Evolutionary conservation across 2,797 vertebrate species (phyloP).

Genomic region (Petrocephalus sullivani): DNA sequence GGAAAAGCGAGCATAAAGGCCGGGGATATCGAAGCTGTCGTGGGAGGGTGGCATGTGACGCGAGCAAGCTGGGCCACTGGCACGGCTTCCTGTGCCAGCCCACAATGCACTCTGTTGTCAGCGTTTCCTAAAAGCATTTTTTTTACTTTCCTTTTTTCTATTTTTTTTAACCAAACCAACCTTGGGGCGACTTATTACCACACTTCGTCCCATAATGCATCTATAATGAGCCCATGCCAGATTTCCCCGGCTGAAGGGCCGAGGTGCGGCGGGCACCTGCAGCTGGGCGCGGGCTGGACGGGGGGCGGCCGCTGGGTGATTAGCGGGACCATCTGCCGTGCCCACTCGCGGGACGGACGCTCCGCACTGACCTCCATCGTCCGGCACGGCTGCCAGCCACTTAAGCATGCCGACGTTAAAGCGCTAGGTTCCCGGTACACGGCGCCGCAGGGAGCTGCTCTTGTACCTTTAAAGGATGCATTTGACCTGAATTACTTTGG

Average conservation of each 20-base stretch:
- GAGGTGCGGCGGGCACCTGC: neutral
- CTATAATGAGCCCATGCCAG: neutral
- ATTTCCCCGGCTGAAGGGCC: neutral
- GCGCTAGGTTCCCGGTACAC: neutral
- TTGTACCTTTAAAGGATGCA: neutral
- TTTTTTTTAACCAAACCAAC: neutral
- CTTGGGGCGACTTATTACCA: neutral
- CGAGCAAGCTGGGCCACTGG: neutral
- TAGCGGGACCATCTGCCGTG: neutral
- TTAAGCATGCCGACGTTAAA: neutral
- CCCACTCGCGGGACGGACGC: neutral
- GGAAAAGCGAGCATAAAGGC: conserved; percentile 45
- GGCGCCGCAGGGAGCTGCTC: neutral
- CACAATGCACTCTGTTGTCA: neutral
- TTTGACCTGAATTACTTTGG: neutral
- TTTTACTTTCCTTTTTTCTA: neutral
- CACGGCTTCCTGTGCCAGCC: neutral
- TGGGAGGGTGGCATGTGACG: neutral
- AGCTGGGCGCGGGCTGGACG: neutral
- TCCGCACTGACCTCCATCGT: neutral
- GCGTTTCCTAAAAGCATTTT: neutral
- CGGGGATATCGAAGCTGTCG: neutral
- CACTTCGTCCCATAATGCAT: neutral
- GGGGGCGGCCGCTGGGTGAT: neutral
- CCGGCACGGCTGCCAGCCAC: neutral